phyloP scores from a whole-genome alignment of 2,888 invertebrate species.

The Pomacea canaliculata region DNA sequence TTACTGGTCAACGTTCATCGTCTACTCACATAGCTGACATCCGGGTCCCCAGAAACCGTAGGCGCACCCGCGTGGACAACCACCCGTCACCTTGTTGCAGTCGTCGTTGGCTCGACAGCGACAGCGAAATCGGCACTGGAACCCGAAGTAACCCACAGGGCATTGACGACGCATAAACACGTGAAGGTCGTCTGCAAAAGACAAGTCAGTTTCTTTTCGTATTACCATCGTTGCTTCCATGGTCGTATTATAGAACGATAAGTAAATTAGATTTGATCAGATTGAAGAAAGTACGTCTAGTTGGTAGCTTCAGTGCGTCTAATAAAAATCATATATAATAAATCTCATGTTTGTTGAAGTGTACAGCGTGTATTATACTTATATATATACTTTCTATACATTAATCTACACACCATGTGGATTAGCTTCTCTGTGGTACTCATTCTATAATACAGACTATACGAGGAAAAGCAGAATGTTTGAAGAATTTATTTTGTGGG shows the following conservation, averaged over 20 bases:
- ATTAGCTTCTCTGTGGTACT: too few relatives aligned
- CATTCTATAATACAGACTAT: too few relatives aligned
- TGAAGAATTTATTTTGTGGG: too few relatives aligned
- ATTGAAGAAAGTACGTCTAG: too few relatives aligned
- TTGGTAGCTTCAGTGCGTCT: neutral
- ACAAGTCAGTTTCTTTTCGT: neutral
- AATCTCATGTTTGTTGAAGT: too few relatives aligned
- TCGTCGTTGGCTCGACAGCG: conserved; percentile 49
- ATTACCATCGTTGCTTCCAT: neutral
- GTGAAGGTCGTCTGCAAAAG: conserved; percentile 48
- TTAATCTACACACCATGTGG: too few relatives aligned
- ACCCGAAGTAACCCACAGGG: conserved; percentile 56
- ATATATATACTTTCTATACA: too few relatives aligned
- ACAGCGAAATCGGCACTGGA: conserved; percentile 54
- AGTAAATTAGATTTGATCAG: too few relatives aligned
- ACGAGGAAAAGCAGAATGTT: too few relatives aligned
- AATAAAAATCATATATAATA: too few relatives aligned
- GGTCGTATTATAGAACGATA: too few relatives aligned
- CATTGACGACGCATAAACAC: conserved; percentile 48
- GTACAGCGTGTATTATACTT: too few relatives aligned
- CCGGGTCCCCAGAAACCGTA: conserved; percentile 60
- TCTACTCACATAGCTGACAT: conserved; percentile 57
- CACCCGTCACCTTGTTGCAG: conserved; percentile 55
- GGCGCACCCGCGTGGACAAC: conserved; percentile 52
- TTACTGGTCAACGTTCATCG: neutral